Base-by-base conservation (phyloP, 2,797 vertebrate species). In the Siniperca obscura region DNA sequence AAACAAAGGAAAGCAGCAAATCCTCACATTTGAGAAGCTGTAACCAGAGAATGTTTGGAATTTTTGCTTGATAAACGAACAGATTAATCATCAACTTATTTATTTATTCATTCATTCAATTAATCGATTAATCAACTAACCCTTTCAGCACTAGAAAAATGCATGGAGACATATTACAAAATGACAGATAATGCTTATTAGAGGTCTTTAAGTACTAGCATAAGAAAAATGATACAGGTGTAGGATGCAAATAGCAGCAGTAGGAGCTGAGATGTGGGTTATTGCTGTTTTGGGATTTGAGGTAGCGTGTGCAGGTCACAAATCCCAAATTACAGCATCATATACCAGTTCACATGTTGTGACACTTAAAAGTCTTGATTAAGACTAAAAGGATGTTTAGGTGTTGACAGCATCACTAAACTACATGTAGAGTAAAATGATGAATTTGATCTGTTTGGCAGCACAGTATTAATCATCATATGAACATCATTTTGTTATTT, bases 401-500 rank as follows among this genome's bases (percentile, higher is more conserved):
- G 7, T 70, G 66, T 56, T 55, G 30, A 74, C 30, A 70, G 34
- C 38, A 19, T 71, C 30, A 42, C 22, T 50, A 13, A 66, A 64
- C 52, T 27, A 11, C 67, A 64, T 34, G 19, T 12, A 46, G 30
- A 83, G 75, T 56, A 9, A 78, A 73, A 68, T 55, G 1, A 77
- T 16, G 36, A 0, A 78, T 48, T 62, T 70, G 7, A 60, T 46
- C 9, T 5, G 46, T 69, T 70, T 77, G 53, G 27, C 67, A 42
- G 48, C 53, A 55, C 14, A 52, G 25, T 34, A 76, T 86, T 55
- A 82, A 81, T 85, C 70, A 86, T 62, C 57, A 34, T 1, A 52
- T 53, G 40, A 56, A 66, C 5, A 16, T 76, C 9, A 64, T 73
- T 68, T n/a, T 86, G 64, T 85, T 78, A 78, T 78, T 87, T 76